Base-by-base conservation (phyloP, 2,113 vertebrate species). In the Lynx canadensis region DNA sequence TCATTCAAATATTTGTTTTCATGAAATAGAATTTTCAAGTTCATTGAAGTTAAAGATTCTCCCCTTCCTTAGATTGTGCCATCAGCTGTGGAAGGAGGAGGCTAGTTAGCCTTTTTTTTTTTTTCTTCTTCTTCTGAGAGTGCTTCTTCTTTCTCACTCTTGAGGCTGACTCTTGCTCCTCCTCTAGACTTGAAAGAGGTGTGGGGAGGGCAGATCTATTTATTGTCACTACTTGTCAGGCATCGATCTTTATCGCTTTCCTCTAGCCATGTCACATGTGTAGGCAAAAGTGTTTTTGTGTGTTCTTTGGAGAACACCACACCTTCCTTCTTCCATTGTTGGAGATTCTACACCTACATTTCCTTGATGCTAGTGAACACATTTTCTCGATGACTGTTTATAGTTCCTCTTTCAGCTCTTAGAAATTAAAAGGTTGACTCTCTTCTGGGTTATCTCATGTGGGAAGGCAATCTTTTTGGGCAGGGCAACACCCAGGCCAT, bases 1-100 rank as follows among this genome's bases (percentile, higher is more conserved):
- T 55, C 65, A 65, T 45, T 94, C 38, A 29, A 94, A 87, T 91
- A n/a, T 78, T 89, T 68, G 71, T 90, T 86, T 91, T 50, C 14
- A 27, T 94, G 16, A 50, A 65, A 65, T 55, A 86, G 21, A 91
- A 85, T 73, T 90, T 90, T 78, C 19, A 85, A 29, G 16, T 80
- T 85, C 4, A 45, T n/a, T 85, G 23, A 71, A 71, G 12, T 78
- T 85, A 63, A 41, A 93, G 36, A 52, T 38, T 79, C 33, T 79
- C 52, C 38, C 27, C 38, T 84, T 90, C 25, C 14, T 15, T 52
- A 86, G n/a, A 57, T 52, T 63, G 27, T n/a, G 60, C 63, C 15
- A n/a, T 21, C 41, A 45, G 63, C 41, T 65, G 16, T 15, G 23
- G n/a, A 36, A 78, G 13, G 31, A 65, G 31, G 41, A 11, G 4